phyloP scores from a whole-genome alignment of 2,113 vertebrate genomes.

The Mus pahari region DNA sequence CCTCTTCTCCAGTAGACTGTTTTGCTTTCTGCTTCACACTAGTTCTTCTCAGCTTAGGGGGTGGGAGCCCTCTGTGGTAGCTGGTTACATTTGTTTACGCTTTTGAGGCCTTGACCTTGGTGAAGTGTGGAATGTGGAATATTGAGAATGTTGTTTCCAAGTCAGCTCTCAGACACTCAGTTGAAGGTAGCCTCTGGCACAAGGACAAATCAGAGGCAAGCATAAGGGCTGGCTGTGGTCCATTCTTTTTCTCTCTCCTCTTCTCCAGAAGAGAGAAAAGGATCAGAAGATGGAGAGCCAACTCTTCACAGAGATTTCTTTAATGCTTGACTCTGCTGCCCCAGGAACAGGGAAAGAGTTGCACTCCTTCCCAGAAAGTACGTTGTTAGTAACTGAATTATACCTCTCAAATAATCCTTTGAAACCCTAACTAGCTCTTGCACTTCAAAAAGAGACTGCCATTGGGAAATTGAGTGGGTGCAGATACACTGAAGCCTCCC shows the following conservation, averaged over 20 bases:
- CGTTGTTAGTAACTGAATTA: not conserved
- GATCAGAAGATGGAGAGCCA: not conserved
- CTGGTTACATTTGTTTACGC: slow-evolving; percentile 24
- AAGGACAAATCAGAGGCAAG: not conserved
- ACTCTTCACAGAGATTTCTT: not conserved
- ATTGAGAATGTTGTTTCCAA: not conserved
- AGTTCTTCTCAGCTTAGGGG: not conserved
- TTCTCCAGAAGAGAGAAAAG: not conserved
- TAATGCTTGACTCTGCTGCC: not conserved
- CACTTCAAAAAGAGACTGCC: not conserved
- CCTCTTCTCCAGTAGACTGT: not conserved
- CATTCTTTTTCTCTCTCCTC: not conserved
- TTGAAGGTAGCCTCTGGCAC: not conserved
- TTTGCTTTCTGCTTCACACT: not conserved
- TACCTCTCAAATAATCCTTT: not conserved
- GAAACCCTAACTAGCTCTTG: not conserved
- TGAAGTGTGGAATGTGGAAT: slow-evolving; percentile 47
- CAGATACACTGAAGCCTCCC: not conserved
- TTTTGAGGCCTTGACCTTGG: slow-evolving; percentile 55
- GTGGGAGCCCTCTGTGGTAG: not conserved
- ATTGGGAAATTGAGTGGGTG: not conserved
- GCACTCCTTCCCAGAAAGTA: not conserved
- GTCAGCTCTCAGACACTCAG: not conserved
- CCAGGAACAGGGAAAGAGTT: not conserved
- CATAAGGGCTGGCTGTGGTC: not conserved